Percentiles rank a stretch among this genome's conserved stretches.
These are phyloP conservation scores for Lethrus apterus DNA, from an alignment of 1,140 invertebrate species.

Conservation along the genomic window DNA sequence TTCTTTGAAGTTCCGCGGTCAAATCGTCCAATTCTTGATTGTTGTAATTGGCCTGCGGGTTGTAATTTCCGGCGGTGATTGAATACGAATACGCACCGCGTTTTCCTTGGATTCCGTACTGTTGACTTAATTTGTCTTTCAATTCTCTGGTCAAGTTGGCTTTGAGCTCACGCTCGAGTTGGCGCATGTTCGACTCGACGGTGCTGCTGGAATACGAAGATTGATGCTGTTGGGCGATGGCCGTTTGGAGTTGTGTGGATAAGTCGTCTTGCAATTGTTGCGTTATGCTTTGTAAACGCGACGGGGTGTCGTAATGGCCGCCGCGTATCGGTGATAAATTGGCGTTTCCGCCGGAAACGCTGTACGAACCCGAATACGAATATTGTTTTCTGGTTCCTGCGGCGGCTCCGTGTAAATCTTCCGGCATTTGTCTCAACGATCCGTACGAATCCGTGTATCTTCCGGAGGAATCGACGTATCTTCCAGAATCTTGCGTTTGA, in stretches of 20 bases:
- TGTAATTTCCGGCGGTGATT: conserved; percentile 24
- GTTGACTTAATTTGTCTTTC: conserved; percentile 25
- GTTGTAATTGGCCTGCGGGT: conserved; percentile 30
- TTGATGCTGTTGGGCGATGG: conserved; percentile 10
- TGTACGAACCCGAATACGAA: conserved; percentile 10
- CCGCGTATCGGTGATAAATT: background rate
- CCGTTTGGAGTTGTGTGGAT: conserved; percentile 28
- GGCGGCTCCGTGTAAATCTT: background rate
- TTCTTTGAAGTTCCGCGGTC: conserved; percentile 28
- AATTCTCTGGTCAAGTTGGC: conserved; percentile 31
- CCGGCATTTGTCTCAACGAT: no score
- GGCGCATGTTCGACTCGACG: conserved; percentile 10
- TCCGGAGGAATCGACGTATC: background rate
- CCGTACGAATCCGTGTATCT: no score
- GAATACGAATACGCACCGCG: conserved; percentile 31
- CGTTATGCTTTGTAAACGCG: conserved; percentile 21
- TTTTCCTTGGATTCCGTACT: conserved; percentile 29
- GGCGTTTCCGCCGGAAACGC: background rate
- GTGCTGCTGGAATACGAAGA: background rate
- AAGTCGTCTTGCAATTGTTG: conserved; percentile 29
- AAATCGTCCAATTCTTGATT: conserved; percentile 34
- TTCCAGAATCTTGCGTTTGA: background rate
- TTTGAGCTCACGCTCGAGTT: conserved; percentile 26
- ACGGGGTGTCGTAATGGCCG: conserved; percentile 5
- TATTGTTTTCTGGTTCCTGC: conserved; percentile 1